Conservation (phyloP, 2,888 invertebrate genomes). For the Lucinisca nassula region DNA sequence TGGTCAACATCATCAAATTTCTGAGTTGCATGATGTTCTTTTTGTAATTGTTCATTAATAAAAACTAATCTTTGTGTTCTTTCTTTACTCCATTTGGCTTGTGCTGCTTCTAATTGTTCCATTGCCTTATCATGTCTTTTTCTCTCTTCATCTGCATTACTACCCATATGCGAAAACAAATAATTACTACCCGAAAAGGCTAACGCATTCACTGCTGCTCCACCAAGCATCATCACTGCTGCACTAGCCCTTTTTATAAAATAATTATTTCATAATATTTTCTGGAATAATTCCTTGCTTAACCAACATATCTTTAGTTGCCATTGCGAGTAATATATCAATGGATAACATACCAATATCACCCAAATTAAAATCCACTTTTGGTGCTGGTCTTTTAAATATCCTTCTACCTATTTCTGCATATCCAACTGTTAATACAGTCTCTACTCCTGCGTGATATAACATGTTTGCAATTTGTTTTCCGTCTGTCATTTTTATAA, state of each 20-base stretch:
- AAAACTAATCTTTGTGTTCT: slow-evolving; percentile 12
- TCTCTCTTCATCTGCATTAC: neutral
- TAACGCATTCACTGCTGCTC: neutral
- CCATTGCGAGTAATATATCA: slow-evolving; percentile 12
- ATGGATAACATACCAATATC: neutral
- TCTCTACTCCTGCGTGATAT: slow-evolving; percentile 37
- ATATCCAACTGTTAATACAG: slow-evolving; percentile 39
- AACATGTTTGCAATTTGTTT: slow-evolving; percentile 45
- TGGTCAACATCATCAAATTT: slow-evolving; percentile 4
- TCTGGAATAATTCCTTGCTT: neutral
- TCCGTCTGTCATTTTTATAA: slow-evolving; percentile 10
- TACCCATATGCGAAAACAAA: neutral
- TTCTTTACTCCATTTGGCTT: neutral
- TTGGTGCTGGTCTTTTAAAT: slow-evolving; percentile 37
- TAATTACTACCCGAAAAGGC: neutral
- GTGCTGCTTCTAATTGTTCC: neutral
- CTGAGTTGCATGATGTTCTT: neutral
- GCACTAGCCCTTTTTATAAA: slow-evolving; percentile 45
- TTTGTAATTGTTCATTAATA: slow-evolving; percentile 12
- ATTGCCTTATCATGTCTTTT: slow-evolving; percentile 14
- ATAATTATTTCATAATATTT: neutral
- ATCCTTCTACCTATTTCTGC: slow-evolving; percentile 31
- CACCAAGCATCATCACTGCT: neutral
- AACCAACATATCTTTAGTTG: slow-evolving; percentile 19
- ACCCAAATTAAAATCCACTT: slow-evolving; percentile 33